Base-by-base conservation (phyloP, 2,113 vertebrate genomes). In the Pseudolaguvia tuberculata region DNA sequence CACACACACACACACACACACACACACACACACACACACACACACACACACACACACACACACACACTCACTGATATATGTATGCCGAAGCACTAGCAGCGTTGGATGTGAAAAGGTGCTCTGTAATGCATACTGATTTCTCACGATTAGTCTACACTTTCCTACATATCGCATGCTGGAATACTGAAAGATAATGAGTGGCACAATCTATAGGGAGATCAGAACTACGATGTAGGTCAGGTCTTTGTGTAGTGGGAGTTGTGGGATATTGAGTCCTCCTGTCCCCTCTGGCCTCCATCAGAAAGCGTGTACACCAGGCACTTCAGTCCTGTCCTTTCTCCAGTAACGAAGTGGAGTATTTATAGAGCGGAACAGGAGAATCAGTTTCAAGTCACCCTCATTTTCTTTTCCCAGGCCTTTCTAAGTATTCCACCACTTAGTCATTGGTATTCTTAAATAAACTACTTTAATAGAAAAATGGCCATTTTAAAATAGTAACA, bases 221-320 rank as follows among this genome's bases (percentile, higher is more conserved):
- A 77, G 13, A 77, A 72, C 25, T 51, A 53, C 75, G 67, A 84
- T 78, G 52, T 84, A 84, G 79, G 83, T 83, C 79, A 81, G 53
- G 52, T 51, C 75, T 77, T 14, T 57, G 48, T 68, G 15, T 65
- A 42, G 42, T 51, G 70, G 75, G 75, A 76, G 42, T 62, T 70
- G 56, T 76, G 75, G 75, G 61, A 72, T 72, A 59, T 78, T 39
- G 27, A 81, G 80, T 75, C 17, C 50, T 75, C 47, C 70, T 73
- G 31, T 78, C 77, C 77, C 70, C 70, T 57, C 51, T 71, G 75
- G 65, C 59, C 72, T 78, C 29, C 25, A 74, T 78, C 72, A 55
- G 31, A 45, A 13, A 53, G 61, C 20, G 3, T 65, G 51, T 51
- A 58, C 42, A 57, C 6, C 20, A 61, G 68, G 70, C 70, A 50